These are phyloP conservation scores for Arion vulgaris DNA, from an alignment of 1,140 invertebrate species.

Conservation along the genomic window DNA sequence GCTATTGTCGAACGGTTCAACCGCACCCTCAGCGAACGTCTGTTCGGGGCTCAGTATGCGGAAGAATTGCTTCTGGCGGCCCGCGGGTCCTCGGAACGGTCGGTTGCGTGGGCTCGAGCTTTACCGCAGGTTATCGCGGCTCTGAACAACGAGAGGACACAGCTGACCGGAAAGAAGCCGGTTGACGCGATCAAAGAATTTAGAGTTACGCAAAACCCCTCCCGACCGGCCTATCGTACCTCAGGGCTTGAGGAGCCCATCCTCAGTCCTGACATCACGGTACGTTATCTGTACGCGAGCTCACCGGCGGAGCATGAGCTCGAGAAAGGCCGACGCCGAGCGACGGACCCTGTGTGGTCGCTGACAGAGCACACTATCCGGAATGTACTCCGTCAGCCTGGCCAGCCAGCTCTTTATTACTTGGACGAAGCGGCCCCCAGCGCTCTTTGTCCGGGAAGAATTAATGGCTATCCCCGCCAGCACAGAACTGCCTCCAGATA, in stretches of 20 bases:
- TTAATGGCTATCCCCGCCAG: slow-evolving; percentile 35
- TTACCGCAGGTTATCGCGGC: slow-evolving; percentile 40
- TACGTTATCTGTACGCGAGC: slow-evolving; percentile 41
- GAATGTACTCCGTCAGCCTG: slow-evolving; percentile 7
- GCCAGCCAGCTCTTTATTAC: slow-evolving; percentile 41
- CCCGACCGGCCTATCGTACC: neutral
- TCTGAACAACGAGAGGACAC: slow-evolving; percentile 39
- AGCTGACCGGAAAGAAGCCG: slow-evolving; percentile 39
- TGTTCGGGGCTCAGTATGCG: slow-evolving; percentile 43
- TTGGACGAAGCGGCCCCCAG: slow-evolving; percentile 34
- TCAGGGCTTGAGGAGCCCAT: slow-evolving; percentile 25
- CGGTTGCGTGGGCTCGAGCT: slow-evolving; percentile 24
- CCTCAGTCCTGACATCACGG: neutral
- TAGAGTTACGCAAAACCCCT: slow-evolving; percentile 19
- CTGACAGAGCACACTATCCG: slow-evolving; percentile 19
- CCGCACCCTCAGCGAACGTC: slow-evolving; percentile 38
- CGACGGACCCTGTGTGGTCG: slow-evolving; percentile 34
- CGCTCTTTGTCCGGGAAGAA: slow-evolving; percentile 46
- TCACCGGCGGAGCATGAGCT: slow-evolving; percentile 30
- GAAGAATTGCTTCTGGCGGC: slow-evolving; percentile 31
- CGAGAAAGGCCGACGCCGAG: slow-evolving; percentile 40
- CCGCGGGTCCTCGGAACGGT: neutral
- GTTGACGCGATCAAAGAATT: slow-evolving; percentile 33
- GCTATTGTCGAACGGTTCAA: slow-evolving; percentile 21
- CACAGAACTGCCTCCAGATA: slow-evolving; percentile 35